These are phyloP conservation scores for Falco naumanni DNA, from an alignment of 2,797 vertebrate species.

Conservation along the genomic window DNA sequence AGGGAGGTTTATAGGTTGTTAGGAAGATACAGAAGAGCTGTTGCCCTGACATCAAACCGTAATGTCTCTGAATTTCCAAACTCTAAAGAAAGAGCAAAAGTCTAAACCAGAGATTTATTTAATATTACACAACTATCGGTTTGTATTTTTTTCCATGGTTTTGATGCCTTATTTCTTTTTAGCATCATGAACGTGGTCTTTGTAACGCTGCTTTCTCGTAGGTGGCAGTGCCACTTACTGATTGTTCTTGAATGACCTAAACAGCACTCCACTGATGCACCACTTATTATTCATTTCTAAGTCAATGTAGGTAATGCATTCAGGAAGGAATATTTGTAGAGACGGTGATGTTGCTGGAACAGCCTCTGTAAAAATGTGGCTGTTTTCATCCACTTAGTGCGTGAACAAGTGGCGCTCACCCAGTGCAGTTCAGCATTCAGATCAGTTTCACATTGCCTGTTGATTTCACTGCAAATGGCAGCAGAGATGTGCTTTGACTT, in stretches of 20 bases:
- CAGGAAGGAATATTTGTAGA: background rate
- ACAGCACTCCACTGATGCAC: background rate
- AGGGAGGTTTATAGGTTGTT: background rate
- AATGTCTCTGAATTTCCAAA: background rate
- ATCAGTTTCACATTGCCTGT: background rate
- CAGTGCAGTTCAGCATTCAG: background rate
- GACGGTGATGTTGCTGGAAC: background rate
- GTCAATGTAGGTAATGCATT: background rate
- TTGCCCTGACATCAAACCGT: background rate
- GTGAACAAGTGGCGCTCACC: background rate
- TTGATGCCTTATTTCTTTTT: background rate
- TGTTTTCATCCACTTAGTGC: background rate
- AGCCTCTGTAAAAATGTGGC: background rate
- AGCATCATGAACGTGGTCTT: background rate
- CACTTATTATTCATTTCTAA: background rate
- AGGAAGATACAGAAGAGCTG: background rate
- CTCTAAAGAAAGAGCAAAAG: background rate
- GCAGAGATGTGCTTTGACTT: background rate
- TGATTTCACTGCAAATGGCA: background rate
- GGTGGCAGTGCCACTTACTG: background rate
- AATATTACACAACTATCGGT: background rate
- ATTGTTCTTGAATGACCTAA: background rate
- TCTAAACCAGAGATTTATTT: background rate
- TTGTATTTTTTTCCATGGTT: background rate
- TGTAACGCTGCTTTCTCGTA: background rate